phyloP scores from a whole-genome alignment of 2,888 invertebrate species.

The Acleris sparsana region DNA sequence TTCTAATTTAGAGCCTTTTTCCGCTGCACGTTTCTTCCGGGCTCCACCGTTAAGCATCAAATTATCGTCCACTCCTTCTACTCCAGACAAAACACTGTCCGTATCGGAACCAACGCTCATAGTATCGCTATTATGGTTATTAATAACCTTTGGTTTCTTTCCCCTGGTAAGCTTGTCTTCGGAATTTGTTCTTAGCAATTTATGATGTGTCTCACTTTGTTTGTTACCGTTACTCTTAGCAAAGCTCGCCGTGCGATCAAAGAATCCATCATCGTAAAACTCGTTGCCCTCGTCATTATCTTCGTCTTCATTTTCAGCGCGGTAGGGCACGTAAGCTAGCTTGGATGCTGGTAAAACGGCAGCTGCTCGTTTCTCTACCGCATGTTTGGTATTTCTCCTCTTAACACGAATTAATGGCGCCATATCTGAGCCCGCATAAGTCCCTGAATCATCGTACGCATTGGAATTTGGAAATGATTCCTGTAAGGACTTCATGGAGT shows the following conservation, averaged over 20 bases:
- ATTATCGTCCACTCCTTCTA: conserved; percentile 70
- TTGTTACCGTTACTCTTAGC: conserved; percentile 47
- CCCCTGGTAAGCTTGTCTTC: conserved; percentile 38
- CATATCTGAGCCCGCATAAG: conserved; percentile 52
- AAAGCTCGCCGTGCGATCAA: conserved; percentile 67
- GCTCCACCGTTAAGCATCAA: conserved; percentile 64
- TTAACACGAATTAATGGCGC: conserved; percentile 72
- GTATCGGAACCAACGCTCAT: conserved; percentile 68
- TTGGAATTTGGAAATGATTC: conserved; percentile 72
- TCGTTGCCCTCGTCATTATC: conserved; percentile 78
- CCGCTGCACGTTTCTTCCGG: conserved; percentile 56
- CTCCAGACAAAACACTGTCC: conserved; percentile 66
- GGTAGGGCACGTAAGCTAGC: conserved; percentile 65
- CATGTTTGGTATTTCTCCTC: conserved; percentile 58
- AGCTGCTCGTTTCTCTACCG: conserved; percentile 61
- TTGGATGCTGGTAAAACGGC: conserved; percentile 62
- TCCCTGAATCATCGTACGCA: conserved; percentile 53
- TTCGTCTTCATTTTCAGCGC: conserved; percentile 70
- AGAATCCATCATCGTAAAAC: conserved; percentile 77
- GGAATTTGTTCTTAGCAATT: background rate
- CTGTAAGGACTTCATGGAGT: conserved; percentile 68
- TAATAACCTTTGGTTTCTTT: conserved; percentile 39
- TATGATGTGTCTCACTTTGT: conserved; percentile 4
- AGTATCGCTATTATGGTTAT: conserved; percentile 50
- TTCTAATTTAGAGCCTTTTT: conserved; percentile 39